These are phyloP conservation scores for Nyctereutes procyonoides DNA, from an alignment of 2,113 vertebrate species.

Conservation along the genomic window DNA sequence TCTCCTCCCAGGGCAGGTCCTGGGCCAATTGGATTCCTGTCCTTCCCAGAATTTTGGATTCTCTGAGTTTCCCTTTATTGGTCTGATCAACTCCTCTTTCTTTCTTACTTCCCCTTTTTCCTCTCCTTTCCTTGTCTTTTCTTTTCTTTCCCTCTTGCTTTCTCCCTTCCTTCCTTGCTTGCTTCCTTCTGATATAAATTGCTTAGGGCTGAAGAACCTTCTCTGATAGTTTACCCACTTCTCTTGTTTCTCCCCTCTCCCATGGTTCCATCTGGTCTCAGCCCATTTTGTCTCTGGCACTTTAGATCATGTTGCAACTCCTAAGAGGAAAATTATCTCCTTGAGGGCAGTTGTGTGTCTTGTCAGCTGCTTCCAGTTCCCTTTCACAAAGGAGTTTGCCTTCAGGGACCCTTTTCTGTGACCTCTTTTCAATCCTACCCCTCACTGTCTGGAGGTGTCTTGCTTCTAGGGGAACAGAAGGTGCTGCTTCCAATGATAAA, in stretches of 20 bases:
- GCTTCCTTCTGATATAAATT: background rate
- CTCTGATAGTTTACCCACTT: background rate
- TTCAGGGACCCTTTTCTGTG: background rate
- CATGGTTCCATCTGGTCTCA: background rate
- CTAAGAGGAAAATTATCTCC: background rate
- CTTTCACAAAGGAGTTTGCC: background rate
- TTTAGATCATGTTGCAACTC: background rate
- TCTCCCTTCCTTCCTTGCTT: background rate
- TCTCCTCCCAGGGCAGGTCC: too few relatives aligned
- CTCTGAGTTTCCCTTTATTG: background rate
- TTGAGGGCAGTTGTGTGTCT: background rate
- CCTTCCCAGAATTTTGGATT: background rate
- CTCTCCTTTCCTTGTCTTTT: background rate
- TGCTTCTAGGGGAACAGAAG: background rate
- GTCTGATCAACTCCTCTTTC: background rate
- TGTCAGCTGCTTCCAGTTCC: background rate
- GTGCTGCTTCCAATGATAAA: background rate
- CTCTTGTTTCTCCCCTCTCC: too few relatives aligned
- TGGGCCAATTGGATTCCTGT: background rate
- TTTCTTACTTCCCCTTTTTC: background rate
- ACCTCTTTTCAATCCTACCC: background rate
- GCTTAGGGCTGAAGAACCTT: background rate
- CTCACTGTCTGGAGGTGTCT: background rate
- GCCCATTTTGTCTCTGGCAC: background rate
- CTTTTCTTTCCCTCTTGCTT: background rate